Conservation (phyloP, 2,888 invertebrate genomes). For the Slavum lentiscoides region DNA sequence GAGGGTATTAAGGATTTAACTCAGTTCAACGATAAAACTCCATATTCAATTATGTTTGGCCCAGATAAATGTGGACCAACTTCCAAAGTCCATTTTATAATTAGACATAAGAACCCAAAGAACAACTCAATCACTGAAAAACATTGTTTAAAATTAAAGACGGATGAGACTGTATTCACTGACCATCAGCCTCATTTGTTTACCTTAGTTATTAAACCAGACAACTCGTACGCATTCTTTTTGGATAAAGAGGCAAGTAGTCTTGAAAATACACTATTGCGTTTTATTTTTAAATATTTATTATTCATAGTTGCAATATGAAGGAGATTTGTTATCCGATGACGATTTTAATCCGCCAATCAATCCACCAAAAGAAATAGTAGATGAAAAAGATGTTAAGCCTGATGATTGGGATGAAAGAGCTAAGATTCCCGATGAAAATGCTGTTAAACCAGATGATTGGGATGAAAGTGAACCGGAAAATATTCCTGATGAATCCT, state of each 20-base stretch:
- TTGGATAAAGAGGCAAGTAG: slow-evolving; percentile 73
- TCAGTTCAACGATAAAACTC: slow-evolving; percentile 91
- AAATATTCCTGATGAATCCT: slow-evolving; percentile 82
- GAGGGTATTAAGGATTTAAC: slow-evolving; percentile 74
- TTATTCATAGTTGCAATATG: slow-evolving; percentile 60
- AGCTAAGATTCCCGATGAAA: slow-evolving; percentile 86
- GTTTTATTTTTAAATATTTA: not conserved
- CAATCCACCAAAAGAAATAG: slow-evolving; percentile 90
- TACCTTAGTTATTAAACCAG: slow-evolving; percentile 75
- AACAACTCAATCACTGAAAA: slow-evolving; percentile 91
- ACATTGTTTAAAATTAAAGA: slow-evolving; percentile 89
- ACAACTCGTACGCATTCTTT: slow-evolving; percentile 78
- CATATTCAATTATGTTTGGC: slow-evolving; percentile 99
- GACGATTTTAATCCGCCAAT: slow-evolving; percentile 79
- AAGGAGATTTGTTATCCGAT: slow-evolving; percentile 85
- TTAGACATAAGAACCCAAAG: slow-evolving; percentile 90
- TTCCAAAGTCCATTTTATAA: slow-evolving; percentile 90
- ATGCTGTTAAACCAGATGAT: slow-evolving; percentile 88
- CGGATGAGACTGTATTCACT: slow-evolving; percentile 68
- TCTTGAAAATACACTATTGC: not conserved
- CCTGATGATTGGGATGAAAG: slow-evolving; percentile 97
- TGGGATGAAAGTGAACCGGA: slow-evolving; percentile 96
- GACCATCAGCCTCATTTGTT: slow-evolving; percentile 92
- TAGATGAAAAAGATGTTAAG: slow-evolving; percentile 64
- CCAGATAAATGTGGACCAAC: slow-evolving; percentile 98